phyloP scores from a whole-genome alignment of 2,797 vertebrate genomes.

The Morelia viridis region DNA sequence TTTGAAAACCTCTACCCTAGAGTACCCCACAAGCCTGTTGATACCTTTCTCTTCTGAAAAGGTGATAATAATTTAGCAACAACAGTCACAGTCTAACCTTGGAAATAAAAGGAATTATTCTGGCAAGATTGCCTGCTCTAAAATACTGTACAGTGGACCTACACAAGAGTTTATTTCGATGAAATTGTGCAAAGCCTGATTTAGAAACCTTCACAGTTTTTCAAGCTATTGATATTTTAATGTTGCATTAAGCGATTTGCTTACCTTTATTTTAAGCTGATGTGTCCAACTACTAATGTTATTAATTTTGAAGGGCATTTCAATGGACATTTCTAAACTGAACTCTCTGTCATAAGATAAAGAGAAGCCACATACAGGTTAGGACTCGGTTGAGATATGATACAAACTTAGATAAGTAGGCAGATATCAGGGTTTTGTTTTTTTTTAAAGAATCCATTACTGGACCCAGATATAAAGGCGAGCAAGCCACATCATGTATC shows the following conservation, averaged over 20 bases:
- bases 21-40: neutral
- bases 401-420: neutral
- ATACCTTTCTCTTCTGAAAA: neutral
- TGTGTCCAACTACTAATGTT: constrained; percentile 75
- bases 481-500: neutral
- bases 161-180: neutral
- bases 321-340: constrained; percentile 77
- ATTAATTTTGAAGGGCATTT: constrained; percentile 82
- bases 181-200: neutral
- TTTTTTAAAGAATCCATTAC: neutral
- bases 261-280: constrained; percentile 80
- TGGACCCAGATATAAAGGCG: neutral
- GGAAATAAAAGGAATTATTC: neutral
- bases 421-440: neutral
- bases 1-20: neutral
- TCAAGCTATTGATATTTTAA: neutral
- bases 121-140: neutral
- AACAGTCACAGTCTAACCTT: neutral
- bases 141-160: neutral
- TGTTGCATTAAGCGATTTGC: constrained; percentile 21
- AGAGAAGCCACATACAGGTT: constrained; percentile 19
- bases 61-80: neutral
- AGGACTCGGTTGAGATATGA: neutral
- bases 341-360: constrained; percentile 72
- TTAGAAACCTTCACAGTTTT: neutral